Conservation (phyloP, 2,797 vertebrate genomes). For the Sarcophilus harrisii region DNA sequence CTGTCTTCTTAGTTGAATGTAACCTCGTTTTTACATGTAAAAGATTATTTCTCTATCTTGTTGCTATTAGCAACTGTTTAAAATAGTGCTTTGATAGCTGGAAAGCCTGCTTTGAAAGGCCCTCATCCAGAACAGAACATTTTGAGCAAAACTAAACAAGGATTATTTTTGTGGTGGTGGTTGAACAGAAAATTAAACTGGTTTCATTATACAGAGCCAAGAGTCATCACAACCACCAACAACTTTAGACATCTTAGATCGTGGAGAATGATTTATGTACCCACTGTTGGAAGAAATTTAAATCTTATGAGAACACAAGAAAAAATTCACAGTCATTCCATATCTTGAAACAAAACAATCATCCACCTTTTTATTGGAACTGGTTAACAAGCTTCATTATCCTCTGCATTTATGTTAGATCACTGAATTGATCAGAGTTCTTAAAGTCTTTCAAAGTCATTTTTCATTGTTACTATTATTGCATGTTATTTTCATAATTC, state of each 20-base stretch:
- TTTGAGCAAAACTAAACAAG: slow-evolving; percentile 19
- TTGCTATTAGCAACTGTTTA: not conserved
- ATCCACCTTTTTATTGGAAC: not conserved
- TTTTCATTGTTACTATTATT: not conserved
- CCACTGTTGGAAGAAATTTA: not conserved
- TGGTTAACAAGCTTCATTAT: not conserved
- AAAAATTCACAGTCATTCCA: not conserved
- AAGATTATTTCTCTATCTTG: slow-evolving; percentile 11
- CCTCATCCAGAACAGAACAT: slow-evolving; percentile 4
- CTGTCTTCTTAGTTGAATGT: not conserved
- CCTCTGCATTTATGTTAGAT: not conserved
- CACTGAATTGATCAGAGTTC: not conserved
- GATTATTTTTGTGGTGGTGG: not conserved
- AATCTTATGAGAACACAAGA: not conserved
- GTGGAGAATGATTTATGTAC: not conserved
- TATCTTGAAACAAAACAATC: not conserved
- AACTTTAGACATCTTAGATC: not conserved
- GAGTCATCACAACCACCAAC: not conserved
- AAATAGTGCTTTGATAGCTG: slow-evolving; percentile 1
- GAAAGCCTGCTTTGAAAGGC: slow-evolving; percentile 25
- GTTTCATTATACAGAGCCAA: not conserved
- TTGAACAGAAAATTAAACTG: not conserved
- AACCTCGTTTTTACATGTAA: not conserved
- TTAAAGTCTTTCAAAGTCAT: not conserved
- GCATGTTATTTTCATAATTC: not conserved